phyloP scores from a whole-genome alignment of 2,797 vertebrate species.

The Lycodopsis pacificus region DNA sequence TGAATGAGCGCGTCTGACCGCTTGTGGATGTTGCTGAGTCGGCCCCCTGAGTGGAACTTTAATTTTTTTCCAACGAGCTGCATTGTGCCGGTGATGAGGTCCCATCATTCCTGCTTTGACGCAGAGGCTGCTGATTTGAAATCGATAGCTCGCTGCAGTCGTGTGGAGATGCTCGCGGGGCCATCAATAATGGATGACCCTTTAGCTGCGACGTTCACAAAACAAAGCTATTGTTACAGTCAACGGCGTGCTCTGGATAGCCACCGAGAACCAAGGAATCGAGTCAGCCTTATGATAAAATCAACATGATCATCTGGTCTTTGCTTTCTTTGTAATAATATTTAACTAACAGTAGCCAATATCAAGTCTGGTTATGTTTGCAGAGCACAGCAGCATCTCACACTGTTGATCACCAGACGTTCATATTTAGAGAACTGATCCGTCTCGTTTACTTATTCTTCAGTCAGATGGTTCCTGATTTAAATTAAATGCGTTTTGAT shows the following conservation, averaged over 20 bases:
- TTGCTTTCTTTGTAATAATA: neutral
- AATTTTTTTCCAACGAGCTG: slow-evolving; percentile 32
- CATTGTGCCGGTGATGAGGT: slow-evolving; percentile 38
- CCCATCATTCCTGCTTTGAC: slow-evolving; percentile 51
- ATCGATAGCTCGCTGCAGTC: slow-evolving; percentile 69
- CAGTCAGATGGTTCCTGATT: neutral
- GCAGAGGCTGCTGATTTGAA: slow-evolving; percentile 66
- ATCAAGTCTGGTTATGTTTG: neutral
- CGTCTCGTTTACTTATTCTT: neutral
- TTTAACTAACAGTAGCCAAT: neutral
- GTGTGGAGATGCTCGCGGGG: slow-evolving; percentile 58
- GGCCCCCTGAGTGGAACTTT: slow-evolving; percentile 36
- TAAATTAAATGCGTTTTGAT: neutral
- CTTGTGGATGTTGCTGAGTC: slow-evolving; percentile 27
- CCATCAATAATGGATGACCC: slow-evolving; percentile 76
- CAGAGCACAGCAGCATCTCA: neutral
- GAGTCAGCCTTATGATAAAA: neutral
- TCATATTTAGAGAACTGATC: neutral
- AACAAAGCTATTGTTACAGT: slow-evolving; percentile 20
- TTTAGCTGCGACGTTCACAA: slow-evolving; percentile 52
- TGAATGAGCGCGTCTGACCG: slow-evolving; percentile 22
- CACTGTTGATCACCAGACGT: neutral
- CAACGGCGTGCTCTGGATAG: neutral
- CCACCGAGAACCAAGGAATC: neutral
- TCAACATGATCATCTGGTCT: neutral